These are phyloP conservation scores for Drosophila ficusphila DNA, from an alignment of 1,140 invertebrate species.

Conservation along the genomic window DNA sequence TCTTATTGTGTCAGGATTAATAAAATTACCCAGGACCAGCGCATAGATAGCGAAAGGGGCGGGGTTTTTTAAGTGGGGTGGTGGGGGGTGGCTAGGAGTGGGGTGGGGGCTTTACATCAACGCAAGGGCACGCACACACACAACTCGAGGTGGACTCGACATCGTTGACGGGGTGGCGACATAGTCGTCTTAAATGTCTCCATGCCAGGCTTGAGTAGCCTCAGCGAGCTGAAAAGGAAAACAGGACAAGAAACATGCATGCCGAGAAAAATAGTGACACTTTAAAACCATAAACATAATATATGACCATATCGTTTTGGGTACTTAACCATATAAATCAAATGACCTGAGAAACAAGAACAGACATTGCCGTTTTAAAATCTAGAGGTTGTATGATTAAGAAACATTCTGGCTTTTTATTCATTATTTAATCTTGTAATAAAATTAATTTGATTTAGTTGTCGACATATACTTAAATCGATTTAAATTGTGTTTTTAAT, in stretches of 20 bases:
- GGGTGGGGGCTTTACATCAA: slow-evolving; percentile 52
- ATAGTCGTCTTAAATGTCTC: slow-evolving; percentile 56
- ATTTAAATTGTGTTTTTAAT: too few relatives aligned
- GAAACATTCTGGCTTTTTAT: too few relatives aligned
- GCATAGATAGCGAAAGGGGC: slow-evolving; percentile 56
- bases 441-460: too few relatives aligned
- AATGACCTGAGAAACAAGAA: too few relatives aligned
- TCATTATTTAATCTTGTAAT: too few relatives aligned
- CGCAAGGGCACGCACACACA: slow-evolving; percentile 75
- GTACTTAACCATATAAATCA: too few relatives aligned
- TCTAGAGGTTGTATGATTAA: too few relatives aligned
- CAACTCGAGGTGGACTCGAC: slow-evolving; percentile 50
- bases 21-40: slow-evolving; percentile 76
- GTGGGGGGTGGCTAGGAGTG: neutral
- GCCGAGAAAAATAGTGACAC: neutral
- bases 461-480: too few relatives aligned
- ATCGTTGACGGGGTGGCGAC: slow-evolving; percentile 48
- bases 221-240: slow-evolving; percentile 21
- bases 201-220: slow-evolving; percentile 72
- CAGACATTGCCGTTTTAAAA: too few relatives aligned
- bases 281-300: too few relatives aligned
- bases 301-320: too few relatives aligned
- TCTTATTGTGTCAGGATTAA: slow-evolving; percentile 61
- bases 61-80: neutral
- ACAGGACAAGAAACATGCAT: neutral